A percentile compares a stretch with the other conserved stretches of the same genome.
These are phyloP conservation scores for Microtus oregoni DNA, from an alignment of 2,113 vertebrate species.

Conservation along the genomic window DNA sequence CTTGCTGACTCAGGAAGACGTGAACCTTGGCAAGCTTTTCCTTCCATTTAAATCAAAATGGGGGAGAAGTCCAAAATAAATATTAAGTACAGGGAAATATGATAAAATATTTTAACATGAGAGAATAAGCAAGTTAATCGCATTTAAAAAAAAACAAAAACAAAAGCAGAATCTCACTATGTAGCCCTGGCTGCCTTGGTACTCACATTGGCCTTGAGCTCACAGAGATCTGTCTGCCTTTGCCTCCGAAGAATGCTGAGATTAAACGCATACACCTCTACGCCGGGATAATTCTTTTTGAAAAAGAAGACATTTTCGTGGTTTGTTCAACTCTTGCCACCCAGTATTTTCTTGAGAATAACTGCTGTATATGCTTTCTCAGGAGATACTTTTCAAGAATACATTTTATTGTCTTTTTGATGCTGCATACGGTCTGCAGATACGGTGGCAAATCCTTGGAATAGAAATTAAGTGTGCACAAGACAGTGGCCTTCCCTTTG, in stretches of 20 bases:
- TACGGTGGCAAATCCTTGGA: neutral
- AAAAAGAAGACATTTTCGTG: neutral
- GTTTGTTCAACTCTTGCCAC: neutral
- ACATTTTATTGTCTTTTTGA: neutral
- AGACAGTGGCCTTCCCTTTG: neutral
- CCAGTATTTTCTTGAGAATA: constrained; percentile 29
- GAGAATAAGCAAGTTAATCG: neutral
- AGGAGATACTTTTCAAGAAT: constrained; percentile 3
- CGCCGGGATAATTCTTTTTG: neutral
- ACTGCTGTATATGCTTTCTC: neutral
- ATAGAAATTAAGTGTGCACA: neutral
- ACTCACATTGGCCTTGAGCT: neutral
- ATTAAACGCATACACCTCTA: neutral
- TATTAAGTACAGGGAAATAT: constrained; percentile 11
- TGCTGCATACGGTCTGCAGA: neutral
- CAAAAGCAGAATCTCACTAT: neutral
- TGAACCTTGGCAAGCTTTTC: constrained; percentile 36
- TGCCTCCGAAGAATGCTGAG: neutral
- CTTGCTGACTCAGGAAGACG: constrained; percentile 79
- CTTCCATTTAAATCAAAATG: neutral
- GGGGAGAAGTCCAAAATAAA: constrained; percentile 29
- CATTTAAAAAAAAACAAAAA: no score
- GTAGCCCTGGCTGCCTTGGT: neutral
- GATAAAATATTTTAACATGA: neutral
- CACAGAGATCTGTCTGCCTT: neutral